Evolutionary conservation across 2,888 invertebrate species (phyloP).

Genomic region (Dilophus febrilis): DNA sequence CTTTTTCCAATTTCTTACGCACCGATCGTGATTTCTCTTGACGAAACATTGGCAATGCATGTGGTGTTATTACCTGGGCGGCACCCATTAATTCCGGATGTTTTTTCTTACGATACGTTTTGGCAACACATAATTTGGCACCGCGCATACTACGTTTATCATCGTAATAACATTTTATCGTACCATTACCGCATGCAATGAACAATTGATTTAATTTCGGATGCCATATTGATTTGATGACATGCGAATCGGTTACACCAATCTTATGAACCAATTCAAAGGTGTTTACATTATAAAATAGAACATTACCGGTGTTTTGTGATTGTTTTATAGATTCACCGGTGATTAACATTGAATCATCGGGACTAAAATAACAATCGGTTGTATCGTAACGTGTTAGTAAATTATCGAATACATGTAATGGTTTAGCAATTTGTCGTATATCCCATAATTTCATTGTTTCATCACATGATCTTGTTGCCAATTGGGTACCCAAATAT

Average conservation of each 20-base stretch:
- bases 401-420: slow-evolving; percentile 50
- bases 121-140: slow-evolving; percentile 76
- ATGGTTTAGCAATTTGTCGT: slow-evolving; percentile 58
- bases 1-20: slow-evolving; percentile 81
- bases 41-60: slow-evolving; percentile 86
- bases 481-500: slow-evolving; percentile 61
- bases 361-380: slow-evolving; percentile 66
- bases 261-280: slow-evolving; percentile 59
- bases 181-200: slow-evolving; percentile 79
- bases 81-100: slow-evolving; percentile 75
- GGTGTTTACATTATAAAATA: slow-evolving; percentile 65
- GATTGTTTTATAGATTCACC: slow-evolving; percentile 64
- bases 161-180: slow-evolving; percentile 82
- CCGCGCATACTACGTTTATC: slow-evolving; percentile 72
- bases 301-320: slow-evolving; percentile 44
- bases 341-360: slow-evolving; percentile 75
- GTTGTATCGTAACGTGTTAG: slow-evolving; percentile 75
- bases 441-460: slow-evolving; percentile 92
- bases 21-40: slow-evolving; percentile 79
- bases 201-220: slow-evolving; percentile 95
- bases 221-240: slow-evolving; percentile 88
- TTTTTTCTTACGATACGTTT: slow-evolving; percentile 59
- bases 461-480: slow-evolving; percentile 78
- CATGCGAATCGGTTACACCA: slow-evolving; percentile 60
- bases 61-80: slow-evolving; percentile 90